Base-by-base conservation (phyloP, 2,888 invertebrate species). In the Empis livida region DNA sequence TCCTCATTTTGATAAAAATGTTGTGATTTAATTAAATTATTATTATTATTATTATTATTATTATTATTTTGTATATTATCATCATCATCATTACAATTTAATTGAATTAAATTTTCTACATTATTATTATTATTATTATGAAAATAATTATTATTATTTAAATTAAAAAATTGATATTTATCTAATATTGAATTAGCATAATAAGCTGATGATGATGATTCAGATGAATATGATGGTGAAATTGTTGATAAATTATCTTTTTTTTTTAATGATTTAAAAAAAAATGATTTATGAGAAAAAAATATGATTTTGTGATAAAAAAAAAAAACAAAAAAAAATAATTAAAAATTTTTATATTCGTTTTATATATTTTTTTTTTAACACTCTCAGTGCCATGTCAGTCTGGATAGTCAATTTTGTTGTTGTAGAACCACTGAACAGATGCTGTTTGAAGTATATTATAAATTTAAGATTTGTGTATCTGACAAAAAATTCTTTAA, bases 11-110 rank as follows among this genome's bases (percentile, higher is more conserved):
- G 38, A 10, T 1, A 46, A 20, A 8, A 27, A 23, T 45, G 37
- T 40, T 52, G 41, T n/a, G 47, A 49, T 15, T 52, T 46, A 11
- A n/a, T n/a, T n/a, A n/a, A n/a, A 40, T 17, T 17, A 38, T 10
- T 8, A 39, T 39, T 17, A 11, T 35, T 14, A 14, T 15, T 15
- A n/a, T n/a, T n/a, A 40, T 17, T 17, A 38, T 10, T 8, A 39
- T 39, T 17, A 11, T 35, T 14, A 14, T 15, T 15, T 37, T 37
- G 20, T 8, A 27, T 27, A 27, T 27, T 27, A 27, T 27, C 23
- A 27, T 27, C 9, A 27, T 8, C 23, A 27, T 8, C 23, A 27
- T 27, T 8, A 27, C 23, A 27, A 27, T 27, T 27, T 27, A 27
- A 27, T 8, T 27, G 5, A 27, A 27, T 8, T 27, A 27, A 27